These are phyloP conservation scores for Drosophila malerkotliana DNA, from an alignment of 1,140 invertebrate species.

Conservation along the genomic window DNA sequence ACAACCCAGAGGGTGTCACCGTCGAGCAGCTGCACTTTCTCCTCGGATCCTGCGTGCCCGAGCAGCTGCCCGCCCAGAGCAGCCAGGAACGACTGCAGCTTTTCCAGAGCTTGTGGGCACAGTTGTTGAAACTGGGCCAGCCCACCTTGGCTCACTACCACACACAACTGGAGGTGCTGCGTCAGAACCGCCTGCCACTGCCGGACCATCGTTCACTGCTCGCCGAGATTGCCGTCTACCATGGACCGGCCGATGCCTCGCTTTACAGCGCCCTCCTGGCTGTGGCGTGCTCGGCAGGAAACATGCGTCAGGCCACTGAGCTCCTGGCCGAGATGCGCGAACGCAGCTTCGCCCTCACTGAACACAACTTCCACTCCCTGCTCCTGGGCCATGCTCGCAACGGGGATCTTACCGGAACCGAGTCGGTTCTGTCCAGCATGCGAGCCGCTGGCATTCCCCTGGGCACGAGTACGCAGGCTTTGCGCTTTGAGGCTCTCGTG, in stretches of 20 bases:
- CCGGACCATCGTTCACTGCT: conserved; percentile 61
- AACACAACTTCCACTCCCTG: conserved; percentile 85
- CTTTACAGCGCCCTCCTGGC: conserved; percentile 78
- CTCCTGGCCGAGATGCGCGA: conserved; percentile 85
- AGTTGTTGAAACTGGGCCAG: conserved; percentile 49
- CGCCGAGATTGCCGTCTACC: conserved; percentile 55
- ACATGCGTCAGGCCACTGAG: conserved; percentile 84
- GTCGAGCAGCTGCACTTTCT: conserved; percentile 61
- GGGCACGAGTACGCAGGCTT: conserved; percentile 80
- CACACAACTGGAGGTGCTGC: conserved; percentile 61
- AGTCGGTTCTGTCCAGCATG: conserved; percentile 83
- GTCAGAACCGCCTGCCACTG: conserved; percentile 55
- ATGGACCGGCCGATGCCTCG: conserved; percentile 30
- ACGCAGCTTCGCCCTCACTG: conserved; percentile 83
- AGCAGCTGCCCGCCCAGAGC: conserved; percentile 59
- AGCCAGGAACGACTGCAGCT: conserved; percentile 41
- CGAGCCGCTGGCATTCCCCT: conserved; percentile 70
- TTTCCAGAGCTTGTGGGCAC: conserved; percentile 61
- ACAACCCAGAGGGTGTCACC: conserved; percentile 8
- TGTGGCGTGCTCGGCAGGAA: conserved; percentile 84
- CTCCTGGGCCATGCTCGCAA: conserved; percentile 85
- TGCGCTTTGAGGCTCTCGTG: conserved; percentile 85
- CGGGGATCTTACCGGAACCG: conserved; percentile 74
- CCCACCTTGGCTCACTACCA: conserved; percentile 57
- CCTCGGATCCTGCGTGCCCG: conserved; percentile 64